Evolutionary conservation across 2,113 vertebrate species (phyloP).

Genomic region (Bostrychus sinensis): DNA sequence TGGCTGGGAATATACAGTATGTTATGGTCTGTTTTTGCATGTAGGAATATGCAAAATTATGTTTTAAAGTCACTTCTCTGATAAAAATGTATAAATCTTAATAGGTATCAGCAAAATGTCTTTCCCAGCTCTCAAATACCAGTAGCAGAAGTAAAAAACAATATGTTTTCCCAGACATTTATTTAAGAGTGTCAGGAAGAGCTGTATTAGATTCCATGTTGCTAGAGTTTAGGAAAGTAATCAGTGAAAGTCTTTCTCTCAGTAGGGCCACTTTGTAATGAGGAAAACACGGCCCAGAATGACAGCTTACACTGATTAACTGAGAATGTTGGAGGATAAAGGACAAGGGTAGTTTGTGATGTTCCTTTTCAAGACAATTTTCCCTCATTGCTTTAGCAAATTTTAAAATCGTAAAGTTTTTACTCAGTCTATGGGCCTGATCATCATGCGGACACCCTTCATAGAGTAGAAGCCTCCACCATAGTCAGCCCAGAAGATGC

Average conservation of each 20-base stretch:
- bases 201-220: slow-evolving; percentile 37
- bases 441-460: slow-evolving; percentile 92
- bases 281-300: slow-evolving; percentile 30
- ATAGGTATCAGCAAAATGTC: slow-evolving; percentile 22
- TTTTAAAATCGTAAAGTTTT: slow-evolving; percentile 22
- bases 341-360: slow-evolving; percentile 23
- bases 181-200: slow-evolving; percentile 58
- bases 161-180: slow-evolving; percentile 38
- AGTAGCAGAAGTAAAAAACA: slow-evolving; percentile 39
- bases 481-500: slow-evolving; percentile 98
- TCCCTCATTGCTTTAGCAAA: slow-evolving; percentile 33
- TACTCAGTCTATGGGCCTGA: slow-evolving; percentile 91
- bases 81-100: slow-evolving; percentile 19
- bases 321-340: slow-evolving; percentile 2
- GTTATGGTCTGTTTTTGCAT: slow-evolving; percentile 19
- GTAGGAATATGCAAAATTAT: slow-evolving; percentile 24
- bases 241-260: slow-evolving; percentile 26
- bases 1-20: slow-evolving; percentile 11
- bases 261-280: slow-evolving; percentile 11
- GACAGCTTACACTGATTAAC: slow-evolving; percentile 28
- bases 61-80: slow-evolving; percentile 11
- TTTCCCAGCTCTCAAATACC: slow-evolving; percentile 38
- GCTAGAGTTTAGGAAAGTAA: slow-evolving; percentile 27
- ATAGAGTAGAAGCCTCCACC: slow-evolving; percentile 96
- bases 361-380: slow-evolving; percentile 31